Percentiles rank a stretch among this genome's conserved stretches.
Conservation (phyloP, 2,888 invertebrate species). For the Chironomus riparius region DNA sequence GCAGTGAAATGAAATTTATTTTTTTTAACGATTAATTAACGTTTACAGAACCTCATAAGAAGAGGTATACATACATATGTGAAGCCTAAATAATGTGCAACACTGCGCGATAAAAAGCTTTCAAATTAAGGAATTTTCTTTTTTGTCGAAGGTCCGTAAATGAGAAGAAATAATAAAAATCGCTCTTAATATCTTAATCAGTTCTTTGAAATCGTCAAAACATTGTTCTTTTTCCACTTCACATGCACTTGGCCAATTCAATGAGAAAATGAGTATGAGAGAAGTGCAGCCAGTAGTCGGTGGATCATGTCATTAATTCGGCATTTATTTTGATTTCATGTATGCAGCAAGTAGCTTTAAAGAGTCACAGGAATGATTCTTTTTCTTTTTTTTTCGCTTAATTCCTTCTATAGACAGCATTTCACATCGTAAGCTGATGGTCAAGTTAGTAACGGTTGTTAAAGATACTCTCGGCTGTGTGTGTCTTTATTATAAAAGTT, state of each 20-base stretch:
- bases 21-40: slow-evolving; percentile 23
- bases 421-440: neutral
- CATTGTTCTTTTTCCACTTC: slow-evolving; percentile 3
- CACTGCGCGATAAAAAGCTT: neutral
- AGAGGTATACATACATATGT: too few species aligned
- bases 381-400: neutral
- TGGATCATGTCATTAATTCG: slow-evolving; percentile 23
- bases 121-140: slow-evolving; percentile 11
- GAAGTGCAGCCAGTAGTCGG: neutral
- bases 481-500: too few species aligned
- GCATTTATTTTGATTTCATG: neutral
- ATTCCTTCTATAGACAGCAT: neutral
- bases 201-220: slow-evolving; percentile 25
- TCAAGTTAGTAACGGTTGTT: slow-evolving; percentile 23
- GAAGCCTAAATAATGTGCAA: too few species aligned
- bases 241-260: neutral
- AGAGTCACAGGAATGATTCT: too few species aligned
- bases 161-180: slow-evolving; percentile 22
- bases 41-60: neutral
- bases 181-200: slow-evolving; percentile 27
- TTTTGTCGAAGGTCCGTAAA: neutral
- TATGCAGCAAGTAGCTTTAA: neutral
- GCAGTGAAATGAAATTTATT: slow-evolving; percentile 8
- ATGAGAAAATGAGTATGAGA: neutral
- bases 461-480: neutral